Percentiles rank a stretch among this genome's conserved stretches.
Conservation (phyloP, 1,140 invertebrate species). For the Drosophila ercepeae region DNA sequence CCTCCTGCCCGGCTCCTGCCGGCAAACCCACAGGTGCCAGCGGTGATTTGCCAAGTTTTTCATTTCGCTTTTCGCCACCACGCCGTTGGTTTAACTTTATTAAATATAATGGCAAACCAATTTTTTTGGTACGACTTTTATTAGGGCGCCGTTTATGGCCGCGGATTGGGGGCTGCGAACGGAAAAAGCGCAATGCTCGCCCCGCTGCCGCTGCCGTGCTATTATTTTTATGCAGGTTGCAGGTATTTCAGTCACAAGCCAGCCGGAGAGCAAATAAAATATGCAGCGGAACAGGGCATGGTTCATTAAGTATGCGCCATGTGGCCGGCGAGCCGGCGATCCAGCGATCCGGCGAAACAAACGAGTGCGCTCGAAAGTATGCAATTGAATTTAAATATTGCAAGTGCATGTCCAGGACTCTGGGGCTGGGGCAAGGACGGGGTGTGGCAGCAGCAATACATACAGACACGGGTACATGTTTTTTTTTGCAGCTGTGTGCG, state of each 20-base stretch:
- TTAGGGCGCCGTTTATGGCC: conserved; percentile 38
- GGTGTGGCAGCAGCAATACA: background rate
- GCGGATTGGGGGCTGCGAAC: background rate
- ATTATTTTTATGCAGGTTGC: conserved; percentile 54
- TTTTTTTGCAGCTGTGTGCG: conserved; percentile 56
- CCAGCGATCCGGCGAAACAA: conserved; percentile 57
- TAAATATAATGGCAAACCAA: conserved; percentile 62
- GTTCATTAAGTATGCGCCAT: conserved; percentile 79
- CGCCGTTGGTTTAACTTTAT: conserved; percentile 54
- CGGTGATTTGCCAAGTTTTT: conserved; percentile 28
- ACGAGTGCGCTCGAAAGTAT: conserved; percentile 69
- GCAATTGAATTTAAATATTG: conserved; percentile 82
- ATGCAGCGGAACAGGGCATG: conserved; percentile 65
- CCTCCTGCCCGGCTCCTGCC: conserved; percentile 3
- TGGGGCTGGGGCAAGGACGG: background rate
- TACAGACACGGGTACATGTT: too few relatives aligned
- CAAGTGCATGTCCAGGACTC: conserved; percentile 48
- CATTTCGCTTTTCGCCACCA: conserved; percentile 18
- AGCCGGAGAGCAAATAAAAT: conserved; percentile 60
- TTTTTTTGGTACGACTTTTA: conserved; percentile 52
- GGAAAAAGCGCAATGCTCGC: conserved; percentile 28
- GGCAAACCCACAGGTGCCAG: background rate
- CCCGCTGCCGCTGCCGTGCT: background rate
- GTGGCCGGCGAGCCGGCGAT: too few relatives aligned
- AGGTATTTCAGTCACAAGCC: conserved; percentile 50